Evolutionary conservation across 2,113 vertebrate genomes (phyloP), one percentile per base, ranked within the genome.

Genomic region (Carassius gibelio): DNA sequence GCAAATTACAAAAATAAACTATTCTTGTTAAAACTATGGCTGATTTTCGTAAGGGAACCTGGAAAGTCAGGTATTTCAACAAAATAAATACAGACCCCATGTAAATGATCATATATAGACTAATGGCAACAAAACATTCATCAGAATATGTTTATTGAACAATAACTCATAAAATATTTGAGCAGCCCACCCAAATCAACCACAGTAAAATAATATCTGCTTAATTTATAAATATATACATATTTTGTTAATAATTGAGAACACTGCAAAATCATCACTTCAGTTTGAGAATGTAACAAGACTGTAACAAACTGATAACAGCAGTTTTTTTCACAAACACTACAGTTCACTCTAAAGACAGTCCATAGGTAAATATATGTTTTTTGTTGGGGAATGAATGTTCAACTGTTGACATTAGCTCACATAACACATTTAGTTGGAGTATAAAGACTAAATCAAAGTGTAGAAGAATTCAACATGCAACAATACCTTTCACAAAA

Each of bases 221-320:
- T 68, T 50, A n/a, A 69, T 81, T 50, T 55, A 69, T 81, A 81
- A 81, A 81, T 69, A 68, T 69, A 34, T 81, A 81, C 79, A 82
- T 62, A 26, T 42, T 74, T 83, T 72, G 81, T 42, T 74, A 34
- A 1, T 72, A 72, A 68, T 59, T 23, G 10, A 72, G 48, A 83
- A 83, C 81, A 72, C 81, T 83, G 81, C 48, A 83, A 83, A 57
- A 83, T 36, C 38, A 83, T n/a, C 30, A 82, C 50, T 42, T 72
- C 26, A 38, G 21, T 42, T 62, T 68, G n/a, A 68, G 59, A 26
- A 34, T 26, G 57, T 64, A 80, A 19, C 48, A 76, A 57, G 50
- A 78, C 26, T 59, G 9, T 78, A 78, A 71, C 64, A 48, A 79
- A 50, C 38, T 48, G 36, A 11, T 17, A n/a, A 80, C 4, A 34